phyloP scores from a whole-genome alignment of 1,140 invertebrate genomes.

The Formica exsecta region DNA sequence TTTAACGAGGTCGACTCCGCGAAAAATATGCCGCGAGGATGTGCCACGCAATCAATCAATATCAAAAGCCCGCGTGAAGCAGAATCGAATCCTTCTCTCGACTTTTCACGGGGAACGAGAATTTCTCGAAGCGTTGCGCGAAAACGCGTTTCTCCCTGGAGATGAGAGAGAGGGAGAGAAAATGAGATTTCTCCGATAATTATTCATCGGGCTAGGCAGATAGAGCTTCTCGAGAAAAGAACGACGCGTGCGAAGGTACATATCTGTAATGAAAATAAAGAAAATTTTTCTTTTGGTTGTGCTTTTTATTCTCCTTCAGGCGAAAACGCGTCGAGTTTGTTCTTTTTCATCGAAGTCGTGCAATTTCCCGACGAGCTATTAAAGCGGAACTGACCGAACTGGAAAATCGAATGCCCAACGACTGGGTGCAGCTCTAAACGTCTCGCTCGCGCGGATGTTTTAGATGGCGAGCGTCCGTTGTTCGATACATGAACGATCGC shows the following conservation, averaged over 20 bases:
- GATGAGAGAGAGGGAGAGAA: too few relatives aligned
- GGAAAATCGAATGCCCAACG: constrained; percentile 36
- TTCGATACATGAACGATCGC: constrained; percentile 40
- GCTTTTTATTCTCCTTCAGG: constrained; percentile 6
- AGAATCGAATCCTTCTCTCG: constrained; percentile 34
- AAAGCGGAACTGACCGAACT: constrained; percentile 32
- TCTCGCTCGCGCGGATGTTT: constrained; percentile 17
- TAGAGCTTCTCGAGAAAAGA: background rate
- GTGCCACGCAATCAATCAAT: constrained; percentile 67
- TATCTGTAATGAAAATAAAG: constrained; percentile 21
- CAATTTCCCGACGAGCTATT: constrained; percentile 35
- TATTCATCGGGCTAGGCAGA: constrained; percentile 36
- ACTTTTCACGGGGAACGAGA: constrained; percentile 27
- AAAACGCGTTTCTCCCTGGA: background rate
- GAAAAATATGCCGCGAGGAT: constrained; percentile 67
- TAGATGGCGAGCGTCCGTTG: constrained; percentile 18
- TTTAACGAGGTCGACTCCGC: constrained; percentile 73
- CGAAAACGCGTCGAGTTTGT: constrained; percentile 12
- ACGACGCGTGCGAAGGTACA: background rate
- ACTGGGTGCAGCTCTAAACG: constrained; percentile 27
- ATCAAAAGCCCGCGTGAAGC: background rate
- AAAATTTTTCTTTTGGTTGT: constrained; percentile 1
- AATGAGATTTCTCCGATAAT: constrained; percentile 55
- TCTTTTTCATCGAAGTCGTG: background rate
- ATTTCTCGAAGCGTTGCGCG: constrained; percentile 15